Conservation (phyloP, 2,113 vertebrate species). For the Heteronetta atricapilla region DNA sequence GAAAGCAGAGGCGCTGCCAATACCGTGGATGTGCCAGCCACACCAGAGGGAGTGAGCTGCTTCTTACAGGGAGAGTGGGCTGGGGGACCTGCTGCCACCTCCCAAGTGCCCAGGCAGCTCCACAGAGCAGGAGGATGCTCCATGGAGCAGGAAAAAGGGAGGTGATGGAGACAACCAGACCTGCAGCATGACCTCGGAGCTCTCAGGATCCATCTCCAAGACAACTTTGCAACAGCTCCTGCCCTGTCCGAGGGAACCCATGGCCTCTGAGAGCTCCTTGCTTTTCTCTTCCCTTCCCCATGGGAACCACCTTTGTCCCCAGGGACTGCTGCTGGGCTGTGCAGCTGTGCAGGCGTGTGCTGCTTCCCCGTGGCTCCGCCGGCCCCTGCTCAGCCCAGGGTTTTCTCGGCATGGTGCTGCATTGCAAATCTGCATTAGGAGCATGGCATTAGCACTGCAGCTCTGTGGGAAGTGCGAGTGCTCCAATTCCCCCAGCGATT, state of each 20-base stretch:
- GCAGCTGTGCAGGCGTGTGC: background rate
- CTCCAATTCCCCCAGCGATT: conserved; percentile 13
- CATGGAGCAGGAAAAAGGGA: background rate
- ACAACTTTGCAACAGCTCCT: background rate
- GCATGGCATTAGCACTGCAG: background rate
- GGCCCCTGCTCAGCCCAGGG: background rate
- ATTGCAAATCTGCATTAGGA: background rate
- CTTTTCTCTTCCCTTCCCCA: background rate
- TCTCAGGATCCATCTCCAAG: background rate
- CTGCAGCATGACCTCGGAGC: background rate
- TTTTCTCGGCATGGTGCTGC: background rate
- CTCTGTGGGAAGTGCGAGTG: background rate
- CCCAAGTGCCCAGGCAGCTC: background rate
- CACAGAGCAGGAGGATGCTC: no score
- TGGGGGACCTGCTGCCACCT: background rate
- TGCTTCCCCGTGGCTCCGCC: background rate
- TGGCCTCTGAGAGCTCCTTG: background rate
- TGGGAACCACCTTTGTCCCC: background rate
- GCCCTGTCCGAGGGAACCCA: background rate
- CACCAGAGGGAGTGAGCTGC: rapidly evolving
- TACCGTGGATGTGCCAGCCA: background rate
- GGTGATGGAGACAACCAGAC: background rate
- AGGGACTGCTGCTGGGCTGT: background rate
- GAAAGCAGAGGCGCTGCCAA: conserved; percentile 8
- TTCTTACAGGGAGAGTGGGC: background rate